A percentile compares a stretch with the other conserved stretches of the same genome.
phyloP scores from a whole-genome alignment of 2,113 vertebrate genomes.

The Capreolus pygargus region DNA sequence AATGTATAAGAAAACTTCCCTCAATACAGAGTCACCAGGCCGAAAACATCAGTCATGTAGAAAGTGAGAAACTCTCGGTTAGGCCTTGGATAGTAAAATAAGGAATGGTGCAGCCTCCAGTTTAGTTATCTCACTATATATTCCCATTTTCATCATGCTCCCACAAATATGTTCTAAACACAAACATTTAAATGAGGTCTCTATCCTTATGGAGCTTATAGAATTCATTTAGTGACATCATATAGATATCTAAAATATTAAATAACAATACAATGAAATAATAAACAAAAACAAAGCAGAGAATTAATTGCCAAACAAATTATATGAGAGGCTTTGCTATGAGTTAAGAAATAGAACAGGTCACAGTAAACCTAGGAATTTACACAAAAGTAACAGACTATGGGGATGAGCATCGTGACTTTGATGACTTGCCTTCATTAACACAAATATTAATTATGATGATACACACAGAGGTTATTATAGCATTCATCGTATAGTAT shows the following conservation, averaged over 20 bases:
- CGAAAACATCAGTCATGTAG: neutral
- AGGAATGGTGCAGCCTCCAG: neutral
- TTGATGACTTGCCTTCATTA: neutral
- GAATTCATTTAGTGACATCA: neutral
- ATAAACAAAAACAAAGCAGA: neutral
- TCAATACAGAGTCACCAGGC: neutral
- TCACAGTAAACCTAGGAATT: neutral
- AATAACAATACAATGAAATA: neutral
- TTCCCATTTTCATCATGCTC: neutral
- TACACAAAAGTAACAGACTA: neutral
- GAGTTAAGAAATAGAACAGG: neutral
- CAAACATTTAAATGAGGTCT: neutral
- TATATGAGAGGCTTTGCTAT: neutral
- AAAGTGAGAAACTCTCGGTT: neutral
- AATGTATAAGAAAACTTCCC: neutral
- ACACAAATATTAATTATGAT: neutral
- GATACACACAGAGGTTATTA: neutral
- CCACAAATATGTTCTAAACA: neutral
- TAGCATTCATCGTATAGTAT: neutral
- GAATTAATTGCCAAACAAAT: neutral
- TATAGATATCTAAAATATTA: neutral
- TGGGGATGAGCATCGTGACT: neutral
- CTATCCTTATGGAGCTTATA: neutral
- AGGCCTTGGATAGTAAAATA: neutral
- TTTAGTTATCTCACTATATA: neutral